These are phyloP conservation scores for Meloe dianella DNA, from an alignment of 2,888 invertebrate genomes.

Conservation along the genomic window DNA sequence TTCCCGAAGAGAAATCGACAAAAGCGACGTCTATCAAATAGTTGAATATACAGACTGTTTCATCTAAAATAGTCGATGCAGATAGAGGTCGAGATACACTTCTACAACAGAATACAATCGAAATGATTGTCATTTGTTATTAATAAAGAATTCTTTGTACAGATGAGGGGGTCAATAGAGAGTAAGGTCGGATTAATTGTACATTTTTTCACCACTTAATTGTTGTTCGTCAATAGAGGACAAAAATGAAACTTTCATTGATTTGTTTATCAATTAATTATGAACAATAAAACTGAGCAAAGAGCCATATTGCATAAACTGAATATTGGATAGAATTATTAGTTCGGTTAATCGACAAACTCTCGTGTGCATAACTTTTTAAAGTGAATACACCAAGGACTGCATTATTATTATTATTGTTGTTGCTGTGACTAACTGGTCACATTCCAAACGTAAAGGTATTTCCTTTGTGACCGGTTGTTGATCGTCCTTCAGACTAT, in stretches of 20 bases:
- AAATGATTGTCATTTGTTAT: too few relatives aligned
- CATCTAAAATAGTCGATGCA: too few relatives aligned
- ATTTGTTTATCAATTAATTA: too few relatives aligned
- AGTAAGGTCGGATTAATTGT: conserved; percentile 9
- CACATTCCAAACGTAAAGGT: conserved; percentile 51
- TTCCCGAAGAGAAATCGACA: neutral
- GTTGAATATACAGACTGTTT: too few relatives aligned
- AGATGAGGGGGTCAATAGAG: conserved; percentile 7
- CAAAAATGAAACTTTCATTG: neutral
- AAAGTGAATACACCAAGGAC: neutral
- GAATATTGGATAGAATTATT: neutral
- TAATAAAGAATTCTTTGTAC: neutral
- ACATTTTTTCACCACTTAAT: conserved; percentile 5
- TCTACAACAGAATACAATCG: too few relatives aligned
- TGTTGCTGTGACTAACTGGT: conserved; percentile 23
- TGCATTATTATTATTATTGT: neutral
- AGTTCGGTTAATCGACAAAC: too few relatives aligned
- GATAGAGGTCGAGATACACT: too few relatives aligned
- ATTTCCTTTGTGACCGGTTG: conserved; percentile 49
- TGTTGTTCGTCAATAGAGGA: neutral
- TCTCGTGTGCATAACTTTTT: neutral
- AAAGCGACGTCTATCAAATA: too few relatives aligned
- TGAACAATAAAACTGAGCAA: neutral
- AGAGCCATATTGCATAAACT: neutral
- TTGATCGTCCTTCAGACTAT: conserved; percentile 28